These are phyloP conservation scores for Ophion obscuratus DNA, from an alignment of 2,888 invertebrate genomes.

Conservation along the genomic window DNA sequence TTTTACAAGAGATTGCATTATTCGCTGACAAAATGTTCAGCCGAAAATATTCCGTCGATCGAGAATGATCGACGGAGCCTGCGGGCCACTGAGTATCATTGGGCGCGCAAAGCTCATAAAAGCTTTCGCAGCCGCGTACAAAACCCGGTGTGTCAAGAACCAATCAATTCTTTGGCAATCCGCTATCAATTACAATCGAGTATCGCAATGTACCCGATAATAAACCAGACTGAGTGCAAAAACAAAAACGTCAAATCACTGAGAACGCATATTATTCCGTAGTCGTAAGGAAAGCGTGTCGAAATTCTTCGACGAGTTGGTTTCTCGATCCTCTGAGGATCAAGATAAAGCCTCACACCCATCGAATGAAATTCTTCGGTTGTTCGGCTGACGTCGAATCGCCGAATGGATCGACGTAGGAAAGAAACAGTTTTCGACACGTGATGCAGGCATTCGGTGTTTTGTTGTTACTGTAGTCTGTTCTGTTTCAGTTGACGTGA, in stretches of 20 bases:
- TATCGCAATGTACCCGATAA: background rate
- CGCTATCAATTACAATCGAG: background rate
- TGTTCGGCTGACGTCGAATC: slow-evolving; percentile 2
- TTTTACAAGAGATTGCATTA: background rate
- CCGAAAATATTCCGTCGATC: background rate
- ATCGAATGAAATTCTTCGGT: background rate
- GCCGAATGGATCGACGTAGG: background rate
- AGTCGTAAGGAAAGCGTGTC: background rate
- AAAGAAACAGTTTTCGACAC: background rate
- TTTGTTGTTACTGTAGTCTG: slow-evolving; percentile 65
- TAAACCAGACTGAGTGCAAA: background rate
- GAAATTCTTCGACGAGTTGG: background rate
- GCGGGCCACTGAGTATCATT: background rate
- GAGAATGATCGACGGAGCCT: background rate
- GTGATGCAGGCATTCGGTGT: slow-evolving; percentile 46
- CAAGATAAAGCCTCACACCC: background rate
- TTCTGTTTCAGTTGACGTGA: slow-evolving; percentile 64
- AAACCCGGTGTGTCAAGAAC: background rate
- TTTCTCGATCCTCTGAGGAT: background rate
- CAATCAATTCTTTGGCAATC: background rate
- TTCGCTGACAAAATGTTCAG: background rate
- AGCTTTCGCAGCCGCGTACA: background rate
- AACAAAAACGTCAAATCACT: background rate
- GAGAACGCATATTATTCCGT: background rate
- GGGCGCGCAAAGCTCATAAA: background rate